Conservation (phyloP, 2,113 vertebrate species). For the Glaucomys volans region DNA sequence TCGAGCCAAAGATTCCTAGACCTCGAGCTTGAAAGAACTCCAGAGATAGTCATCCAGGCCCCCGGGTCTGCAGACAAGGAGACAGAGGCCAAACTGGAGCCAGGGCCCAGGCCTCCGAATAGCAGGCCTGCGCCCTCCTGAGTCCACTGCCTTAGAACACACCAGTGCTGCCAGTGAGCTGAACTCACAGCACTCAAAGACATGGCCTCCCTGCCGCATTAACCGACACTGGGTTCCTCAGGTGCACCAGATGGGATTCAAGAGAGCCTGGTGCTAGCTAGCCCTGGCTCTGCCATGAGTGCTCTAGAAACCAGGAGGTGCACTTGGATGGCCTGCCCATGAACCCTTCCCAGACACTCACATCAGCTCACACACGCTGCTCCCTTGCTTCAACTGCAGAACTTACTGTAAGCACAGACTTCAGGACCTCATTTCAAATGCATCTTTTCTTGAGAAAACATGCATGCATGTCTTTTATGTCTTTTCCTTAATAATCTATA, state of each 20-base stretch:
- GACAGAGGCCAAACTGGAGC: background rate
- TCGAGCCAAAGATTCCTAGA: background rate
- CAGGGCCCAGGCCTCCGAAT: background rate
- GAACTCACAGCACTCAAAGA: background rate
- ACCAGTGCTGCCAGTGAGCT: background rate
- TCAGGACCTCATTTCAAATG: background rate
- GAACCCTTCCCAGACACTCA: background rate
- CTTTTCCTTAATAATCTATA: no score
- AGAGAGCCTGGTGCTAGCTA: background rate
- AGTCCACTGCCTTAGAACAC: background rate
- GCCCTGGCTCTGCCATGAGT: background rate
- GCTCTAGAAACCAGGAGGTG: background rate
- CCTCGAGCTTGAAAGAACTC: background rate
- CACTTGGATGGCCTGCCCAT: background rate
- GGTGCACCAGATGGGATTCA: background rate
- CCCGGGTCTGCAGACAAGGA: background rate
- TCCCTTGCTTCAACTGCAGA: background rate
- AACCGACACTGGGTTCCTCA: background rate
- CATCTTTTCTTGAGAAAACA: background rate
- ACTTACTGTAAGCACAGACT: background rate
- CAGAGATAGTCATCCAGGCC: background rate
- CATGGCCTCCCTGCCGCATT: rapidly evolving
- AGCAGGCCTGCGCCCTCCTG: no score
- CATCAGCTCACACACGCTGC: background rate
- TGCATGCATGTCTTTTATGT: background rate